These are phyloP conservation scores for Tetrao urogallus DNA, from an alignment of 2,113 vertebrate species.

Conservation along the genomic window DNA sequence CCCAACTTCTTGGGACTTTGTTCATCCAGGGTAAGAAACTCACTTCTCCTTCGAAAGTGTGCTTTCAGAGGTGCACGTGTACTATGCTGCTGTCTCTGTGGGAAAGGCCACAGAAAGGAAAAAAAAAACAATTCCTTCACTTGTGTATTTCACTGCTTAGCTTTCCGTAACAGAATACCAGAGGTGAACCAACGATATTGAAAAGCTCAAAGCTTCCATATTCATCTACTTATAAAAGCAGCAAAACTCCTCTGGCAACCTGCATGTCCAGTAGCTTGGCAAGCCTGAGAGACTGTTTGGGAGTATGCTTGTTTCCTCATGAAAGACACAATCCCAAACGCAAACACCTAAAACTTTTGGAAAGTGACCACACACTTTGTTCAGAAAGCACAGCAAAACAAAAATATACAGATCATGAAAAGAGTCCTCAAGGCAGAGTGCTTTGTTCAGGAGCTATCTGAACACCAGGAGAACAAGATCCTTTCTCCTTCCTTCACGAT, in stretches of 20 bases:
- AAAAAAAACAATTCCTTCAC: not conserved
- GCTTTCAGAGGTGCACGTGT: not conserved
- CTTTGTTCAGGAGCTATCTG: not conserved
- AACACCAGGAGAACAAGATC: not conserved
- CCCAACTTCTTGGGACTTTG: not conserved
- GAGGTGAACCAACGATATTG: not conserved
- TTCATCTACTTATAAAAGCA: not conserved
- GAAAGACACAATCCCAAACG: constrained; percentile 17
- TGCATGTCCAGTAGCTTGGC: not conserved
- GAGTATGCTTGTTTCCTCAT: constrained; percentile 25
- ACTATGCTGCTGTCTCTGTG: not conserved
- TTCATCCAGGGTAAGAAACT: not conserved
- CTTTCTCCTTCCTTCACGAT: not conserved
- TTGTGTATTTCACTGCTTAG: not conserved
- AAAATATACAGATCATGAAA: not conserved
- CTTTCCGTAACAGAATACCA: not conserved
- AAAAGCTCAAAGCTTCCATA: not conserved
- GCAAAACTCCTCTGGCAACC: constrained; percentile 32
- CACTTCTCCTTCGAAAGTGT: not conserved
- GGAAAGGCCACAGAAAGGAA: not conserved
- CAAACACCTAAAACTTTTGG: constrained; percentile 16
- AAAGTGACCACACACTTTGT: not conserved
- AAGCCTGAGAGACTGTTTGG: constrained; percentile 13
- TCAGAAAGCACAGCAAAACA: not conserved
- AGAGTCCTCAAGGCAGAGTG: not conserved